phyloP scores from a whole-genome alignment of 2,888 invertebrate genomes.

The Micoletzkya japonica region DNA sequence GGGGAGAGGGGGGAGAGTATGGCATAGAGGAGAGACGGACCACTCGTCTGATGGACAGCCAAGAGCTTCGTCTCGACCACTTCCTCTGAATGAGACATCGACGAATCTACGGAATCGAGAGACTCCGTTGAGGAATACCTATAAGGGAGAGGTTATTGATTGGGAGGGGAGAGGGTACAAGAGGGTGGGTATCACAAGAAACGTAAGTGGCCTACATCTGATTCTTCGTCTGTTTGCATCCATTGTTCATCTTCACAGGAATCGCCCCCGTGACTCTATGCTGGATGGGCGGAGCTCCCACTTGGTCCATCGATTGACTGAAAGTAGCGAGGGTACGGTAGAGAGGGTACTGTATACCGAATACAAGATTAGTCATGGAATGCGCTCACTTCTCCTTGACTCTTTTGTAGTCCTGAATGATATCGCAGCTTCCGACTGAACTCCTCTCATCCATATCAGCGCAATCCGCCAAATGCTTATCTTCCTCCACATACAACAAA shows the following conservation, averaged over 20 bases:
- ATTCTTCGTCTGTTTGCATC: conserved; percentile 33
- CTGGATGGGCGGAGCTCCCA: conserved; percentile 41
- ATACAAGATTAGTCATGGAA: neutral
- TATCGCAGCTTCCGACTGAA: conserved; percentile 58
- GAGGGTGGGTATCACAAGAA: neutral
- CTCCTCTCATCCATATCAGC: conserved; percentile 55
- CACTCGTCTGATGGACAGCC: conserved; percentile 55
- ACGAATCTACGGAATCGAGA: conserved; percentile 45
- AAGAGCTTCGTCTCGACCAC: conserved; percentile 58
- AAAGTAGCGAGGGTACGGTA: neutral
- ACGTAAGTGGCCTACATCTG: neutral
- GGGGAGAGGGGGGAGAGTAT: no score
- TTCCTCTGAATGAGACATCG: conserved; percentile 49
- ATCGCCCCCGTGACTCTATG: conserved; percentile 58
- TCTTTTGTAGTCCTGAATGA: conserved; percentile 60
- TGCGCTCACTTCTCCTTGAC: conserved; percentile 24
- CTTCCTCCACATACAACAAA: conserved; percentile 57
- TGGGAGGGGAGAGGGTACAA: neutral
- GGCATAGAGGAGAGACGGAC: no score
- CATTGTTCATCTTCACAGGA: conserved; percentile 51
- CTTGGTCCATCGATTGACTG: conserved; percentile 40
- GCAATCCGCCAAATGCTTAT: conserved; percentile 54
- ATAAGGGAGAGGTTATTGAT: neutral
- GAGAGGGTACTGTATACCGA: neutral
- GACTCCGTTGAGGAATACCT: conserved; percentile 42